Conservation (phyloP, 2,797 vertebrate genomes). For the Acanthurus leucopareius region DNA sequence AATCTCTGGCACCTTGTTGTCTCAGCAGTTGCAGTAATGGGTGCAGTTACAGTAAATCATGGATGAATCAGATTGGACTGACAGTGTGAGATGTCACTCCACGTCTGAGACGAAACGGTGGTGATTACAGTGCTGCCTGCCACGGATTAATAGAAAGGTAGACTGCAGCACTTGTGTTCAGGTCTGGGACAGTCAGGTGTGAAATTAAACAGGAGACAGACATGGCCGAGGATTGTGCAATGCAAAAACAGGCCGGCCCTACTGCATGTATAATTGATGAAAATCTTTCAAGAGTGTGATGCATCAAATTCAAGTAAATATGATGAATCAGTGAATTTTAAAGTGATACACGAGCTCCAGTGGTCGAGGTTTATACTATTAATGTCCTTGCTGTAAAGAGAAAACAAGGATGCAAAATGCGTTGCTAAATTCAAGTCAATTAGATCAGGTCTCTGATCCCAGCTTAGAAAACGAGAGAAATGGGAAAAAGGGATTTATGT, state of each 20-base stretch:
- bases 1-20: slow-evolving; percentile 32
- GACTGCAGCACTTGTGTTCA: slow-evolving; percentile 59
- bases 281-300: slow-evolving; percentile 54
- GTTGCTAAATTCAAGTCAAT: slow-evolving; percentile 38
- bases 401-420: slow-evolving; percentile 36
- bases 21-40: slow-evolving; percentile 41
- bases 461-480: slow-evolving; percentile 45
- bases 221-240: slow-evolving; percentile 52
- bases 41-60: slow-evolving; percentile 49
- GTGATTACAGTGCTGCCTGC: slow-evolving; percentile 32
- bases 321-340: slow-evolving; percentile 51
- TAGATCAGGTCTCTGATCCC: slow-evolving; percentile 42
- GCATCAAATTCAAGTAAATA: slow-evolving; percentile 45
- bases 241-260: slow-evolving; percentile 51
- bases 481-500: slow-evolving; percentile 47
- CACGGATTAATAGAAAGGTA: slow-evolving; percentile 68
- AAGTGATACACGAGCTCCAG: slow-evolving; percentile 17
- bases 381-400: neutral
- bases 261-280: slow-evolving; percentile 73
- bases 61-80: slow-evolving; percentile 57
- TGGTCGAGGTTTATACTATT: neutral
- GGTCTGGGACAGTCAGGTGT: slow-evolving; percentile 81
- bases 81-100: slow-evolving; percentile 59
- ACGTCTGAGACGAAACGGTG: slow-evolving; percentile 50
- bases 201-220: slow-evolving; percentile 86